phyloP scores from a whole-genome alignment of 2,888 invertebrate genomes.

The Eupithecia vulgata region DNA sequence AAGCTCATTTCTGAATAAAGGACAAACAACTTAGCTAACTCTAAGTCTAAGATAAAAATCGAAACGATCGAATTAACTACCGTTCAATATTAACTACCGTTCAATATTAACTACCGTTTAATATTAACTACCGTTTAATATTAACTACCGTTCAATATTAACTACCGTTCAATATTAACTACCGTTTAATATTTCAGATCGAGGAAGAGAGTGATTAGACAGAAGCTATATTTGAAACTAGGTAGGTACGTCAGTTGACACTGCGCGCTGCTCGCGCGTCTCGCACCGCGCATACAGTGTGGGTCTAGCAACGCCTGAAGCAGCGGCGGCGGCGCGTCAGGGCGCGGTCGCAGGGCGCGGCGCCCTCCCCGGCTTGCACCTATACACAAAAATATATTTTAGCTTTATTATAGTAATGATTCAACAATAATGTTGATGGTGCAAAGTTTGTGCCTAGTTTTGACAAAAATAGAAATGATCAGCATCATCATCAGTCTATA shows the following conservation, averaged over 20 bases:
- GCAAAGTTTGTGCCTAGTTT: too few species aligned
- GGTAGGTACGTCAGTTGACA: neutral
- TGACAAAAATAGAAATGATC: too few species aligned
- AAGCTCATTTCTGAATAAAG: neutral
- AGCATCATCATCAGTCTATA: too few species aligned
- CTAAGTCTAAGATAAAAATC: neutral
- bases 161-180: neutral
- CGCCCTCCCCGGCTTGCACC: slow-evolving; percentile 83
- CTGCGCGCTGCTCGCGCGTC: neutral
- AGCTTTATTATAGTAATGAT: neutral
- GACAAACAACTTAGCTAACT: neutral
- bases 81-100: neutral
- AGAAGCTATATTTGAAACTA: neutral
- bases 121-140: neutral
- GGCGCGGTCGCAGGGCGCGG: slow-evolving; percentile 80
- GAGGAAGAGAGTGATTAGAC: neutral
- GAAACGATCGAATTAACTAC: too few species aligned
- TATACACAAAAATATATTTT: slow-evolving; percentile 46
- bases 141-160: neutral
- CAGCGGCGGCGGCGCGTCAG: neutral
- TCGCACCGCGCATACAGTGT: neutral
- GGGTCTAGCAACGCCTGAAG: neutral
- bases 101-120: too few species aligned
- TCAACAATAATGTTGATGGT: too few species aligned
- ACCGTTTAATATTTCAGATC: neutral